Evolutionary conservation across 2,888 invertebrate species (phyloP).

Genomic region (Drosophila demipolita): DNA sequence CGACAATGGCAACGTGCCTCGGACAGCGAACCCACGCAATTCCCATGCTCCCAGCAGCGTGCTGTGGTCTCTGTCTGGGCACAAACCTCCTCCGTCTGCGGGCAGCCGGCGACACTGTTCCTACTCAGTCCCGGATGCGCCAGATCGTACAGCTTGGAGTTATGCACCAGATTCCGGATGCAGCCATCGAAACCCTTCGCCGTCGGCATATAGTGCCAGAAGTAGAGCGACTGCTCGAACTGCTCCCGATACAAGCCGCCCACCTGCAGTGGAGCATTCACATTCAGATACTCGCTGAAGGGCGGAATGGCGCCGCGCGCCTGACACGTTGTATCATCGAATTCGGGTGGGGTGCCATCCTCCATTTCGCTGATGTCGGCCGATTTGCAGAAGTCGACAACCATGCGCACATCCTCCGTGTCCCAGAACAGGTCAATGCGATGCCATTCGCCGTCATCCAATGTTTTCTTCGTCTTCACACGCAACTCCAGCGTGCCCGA

Average conservation of each 20-base stretch:
- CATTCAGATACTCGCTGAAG: slow-evolving; percentile 97
- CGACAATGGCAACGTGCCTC: slow-evolving; percentile 97
- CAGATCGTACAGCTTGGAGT: slow-evolving; percentile 97
- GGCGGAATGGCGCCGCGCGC: slow-evolving; percentile 95
- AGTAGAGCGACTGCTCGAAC: slow-evolving; percentile 94
- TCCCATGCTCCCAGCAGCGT: slow-evolving; percentile 97
- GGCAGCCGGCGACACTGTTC: slow-evolving; percentile 95
- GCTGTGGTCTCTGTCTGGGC: slow-evolving; percentile 94
- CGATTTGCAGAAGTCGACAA: slow-evolving; percentile 96
- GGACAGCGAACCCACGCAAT: slow-evolving; percentile 95
- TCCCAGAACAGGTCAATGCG: slow-evolving; percentile 98
- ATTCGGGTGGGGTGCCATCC: slow-evolving; percentile 94
- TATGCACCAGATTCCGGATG: slow-evolving; percentile 97
- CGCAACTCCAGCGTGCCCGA: slow-evolving; percentile 95
- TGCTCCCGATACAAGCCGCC: slow-evolving; percentile 96
- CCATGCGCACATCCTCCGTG: slow-evolving; percentile 95
- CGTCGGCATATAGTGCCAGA: slow-evolving; percentile 96
- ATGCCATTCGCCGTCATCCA: slow-evolving; percentile 99
- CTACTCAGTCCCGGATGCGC: slow-evolving; percentile 95
- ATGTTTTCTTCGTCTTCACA: slow-evolving; percentile 93
- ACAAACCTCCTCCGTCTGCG: slow-evolving; percentile 96
- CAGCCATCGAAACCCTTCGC: slow-evolving; percentile 98
- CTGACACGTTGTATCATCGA: slow-evolving; percentile 96
- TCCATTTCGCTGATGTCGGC: slow-evolving; percentile 95
- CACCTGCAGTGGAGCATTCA: slow-evolving; percentile 97